A percentile compares a stretch with the other conserved stretches of the same genome.
Evolutionary conservation across 2,888 invertebrate genomes (phyloP).

Genomic region (Chloroclystis v-ata): DNA sequence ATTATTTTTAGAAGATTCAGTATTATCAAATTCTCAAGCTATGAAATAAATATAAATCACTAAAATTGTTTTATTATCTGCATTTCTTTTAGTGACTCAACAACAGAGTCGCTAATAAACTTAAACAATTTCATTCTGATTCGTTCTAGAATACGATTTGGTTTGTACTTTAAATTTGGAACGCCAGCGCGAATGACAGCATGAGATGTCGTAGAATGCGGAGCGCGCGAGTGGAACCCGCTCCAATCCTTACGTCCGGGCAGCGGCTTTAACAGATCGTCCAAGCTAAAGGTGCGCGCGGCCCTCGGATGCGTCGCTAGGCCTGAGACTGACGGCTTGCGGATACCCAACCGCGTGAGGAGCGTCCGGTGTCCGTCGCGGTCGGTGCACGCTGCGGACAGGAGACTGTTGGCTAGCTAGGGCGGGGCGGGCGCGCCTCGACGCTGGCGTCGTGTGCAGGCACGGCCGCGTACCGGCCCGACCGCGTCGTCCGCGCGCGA

Average conservation of each 20-base stretch:
- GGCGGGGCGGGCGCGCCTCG: conserved; percentile 9
- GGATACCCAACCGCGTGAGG: conserved; percentile 90
- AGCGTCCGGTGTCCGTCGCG: conserved; percentile 77
- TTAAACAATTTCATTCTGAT: too few relatives aligned
- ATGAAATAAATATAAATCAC: too few relatives aligned
- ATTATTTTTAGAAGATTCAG: too few relatives aligned
- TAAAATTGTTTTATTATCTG: too few relatives aligned
- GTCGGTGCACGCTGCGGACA: conserved; percentile 70
- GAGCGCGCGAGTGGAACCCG: conserved; percentile 57
- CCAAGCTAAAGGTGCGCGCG: conserved; percentile 91
- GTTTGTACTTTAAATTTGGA: too few relatives aligned
- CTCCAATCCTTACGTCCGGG: conserved; percentile 86
- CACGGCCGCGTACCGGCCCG: conserved; percentile 54
- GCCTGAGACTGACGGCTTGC: conserved; percentile 91
- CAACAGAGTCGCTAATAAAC: too few relatives aligned
- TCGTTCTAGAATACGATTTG: too few relatives aligned
- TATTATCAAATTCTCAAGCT: too few relatives aligned
- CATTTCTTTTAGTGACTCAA: too few relatives aligned
- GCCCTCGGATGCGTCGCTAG: conserved; percentile 84
- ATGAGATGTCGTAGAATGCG: conserved; percentile 34
- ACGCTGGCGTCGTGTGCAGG: conserved; percentile 32
- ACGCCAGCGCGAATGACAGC: too few relatives aligned
- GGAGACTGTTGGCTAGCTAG: conserved; percentile 14
- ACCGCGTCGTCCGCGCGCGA: conserved; percentile 38
- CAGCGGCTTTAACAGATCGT: conserved; percentile 91